phyloP scores from a whole-genome alignment of 2,888 invertebrate genomes.

The Tinea pellionella region DNA sequence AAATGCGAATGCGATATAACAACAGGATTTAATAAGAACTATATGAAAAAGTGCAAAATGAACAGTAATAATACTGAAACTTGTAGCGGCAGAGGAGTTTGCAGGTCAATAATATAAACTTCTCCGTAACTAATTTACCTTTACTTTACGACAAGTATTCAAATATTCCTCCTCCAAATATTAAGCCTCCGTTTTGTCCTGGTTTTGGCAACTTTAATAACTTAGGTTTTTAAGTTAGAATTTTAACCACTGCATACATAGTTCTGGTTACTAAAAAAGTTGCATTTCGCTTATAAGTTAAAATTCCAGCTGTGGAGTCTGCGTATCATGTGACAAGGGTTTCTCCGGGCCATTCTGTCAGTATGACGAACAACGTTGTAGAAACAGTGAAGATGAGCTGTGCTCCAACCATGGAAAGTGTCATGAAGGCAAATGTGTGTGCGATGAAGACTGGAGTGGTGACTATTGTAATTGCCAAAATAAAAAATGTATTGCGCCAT shows the following conservation, averaged over 20 bases:
- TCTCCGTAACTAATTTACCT: too few relatives aligned
- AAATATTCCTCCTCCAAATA: too few relatives aligned
- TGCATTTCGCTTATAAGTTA: too few relatives aligned
- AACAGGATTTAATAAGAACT: conserved; percentile 21
- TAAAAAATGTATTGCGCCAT: conserved; percentile 33
- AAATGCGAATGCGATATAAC: conserved; percentile 33
- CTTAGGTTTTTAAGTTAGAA: too few relatives aligned
- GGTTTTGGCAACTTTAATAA: too few relatives aligned
- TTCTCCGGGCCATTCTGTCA: conserved; percentile 80
- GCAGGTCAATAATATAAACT: conserved; percentile 22
- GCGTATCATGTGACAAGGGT: conserved; percentile 47
- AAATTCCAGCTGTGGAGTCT: conserved; percentile 66
- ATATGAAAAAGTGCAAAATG: conserved; percentile 30
- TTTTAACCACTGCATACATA: too few relatives aligned
- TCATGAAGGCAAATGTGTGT: conserved; percentile 29
- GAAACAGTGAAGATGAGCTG: conserved; percentile 45
- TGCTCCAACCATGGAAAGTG: conserved; percentile 73
- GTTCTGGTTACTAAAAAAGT: too few relatives aligned
- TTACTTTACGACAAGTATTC: too few relatives aligned
- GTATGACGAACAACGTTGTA: conserved; percentile 82
- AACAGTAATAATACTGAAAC: conserved; percentile 21
- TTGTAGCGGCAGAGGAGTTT: conserved; percentile 38
- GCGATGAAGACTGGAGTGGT: conserved; percentile 27
- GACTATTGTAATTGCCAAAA: conserved; percentile 35
- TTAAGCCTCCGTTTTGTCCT: too few relatives aligned